Percentiles rank a stretch among this genome's conserved stretches.
Conservation (phyloP, 2,888 invertebrate species). For the Drosophila yooni region DNA sequence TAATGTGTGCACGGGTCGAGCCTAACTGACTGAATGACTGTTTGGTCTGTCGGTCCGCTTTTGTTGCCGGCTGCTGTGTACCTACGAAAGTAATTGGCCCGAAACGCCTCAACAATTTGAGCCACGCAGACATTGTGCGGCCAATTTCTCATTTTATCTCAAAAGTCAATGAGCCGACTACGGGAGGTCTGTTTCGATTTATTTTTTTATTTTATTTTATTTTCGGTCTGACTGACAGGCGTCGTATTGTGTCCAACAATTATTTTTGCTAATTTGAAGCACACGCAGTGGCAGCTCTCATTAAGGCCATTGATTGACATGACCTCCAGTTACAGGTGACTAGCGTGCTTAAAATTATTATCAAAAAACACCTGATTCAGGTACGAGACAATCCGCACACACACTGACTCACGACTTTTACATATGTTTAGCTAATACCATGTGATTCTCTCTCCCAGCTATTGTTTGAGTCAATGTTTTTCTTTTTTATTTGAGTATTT, state of each 20-base stretch:
- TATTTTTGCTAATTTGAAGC: constrained; percentile 73
- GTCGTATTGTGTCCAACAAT: constrained; percentile 60
- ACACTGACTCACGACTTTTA: neutral
- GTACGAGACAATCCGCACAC: neutral
- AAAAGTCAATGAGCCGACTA: constrained; percentile 58
- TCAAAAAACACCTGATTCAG: constrained; percentile 42
- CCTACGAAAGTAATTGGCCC: constrained; percentile 40
- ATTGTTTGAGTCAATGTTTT: constrained; percentile 35
- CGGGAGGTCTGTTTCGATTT: constrained; percentile 1
- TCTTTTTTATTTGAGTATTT: neutral
- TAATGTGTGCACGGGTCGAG: constrained; percentile 16
- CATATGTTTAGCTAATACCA: neutral
- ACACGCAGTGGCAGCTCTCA: constrained; percentile 68
- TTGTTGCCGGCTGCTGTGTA: constrained; percentile 39
- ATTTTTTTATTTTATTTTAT: constrained; percentile 9
- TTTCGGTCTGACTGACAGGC: constrained; percentile 28
- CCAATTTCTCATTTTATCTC: constrained; percentile 50
- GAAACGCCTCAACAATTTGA: constrained; percentile 48
- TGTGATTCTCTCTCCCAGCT: constrained; percentile 17
- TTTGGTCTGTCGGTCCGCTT: constrained; percentile 14
- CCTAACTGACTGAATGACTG: constrained; percentile 6
- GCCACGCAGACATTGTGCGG: constrained; percentile 13
- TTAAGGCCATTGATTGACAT: constrained; percentile 69
- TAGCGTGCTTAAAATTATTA: constrained; percentile 55
- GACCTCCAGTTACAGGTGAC: constrained; percentile 68